Evolutionary conservation across 1,140 invertebrate genomes (phyloP).

Genomic region (Pseudomyrmex dendroicus): DNA sequence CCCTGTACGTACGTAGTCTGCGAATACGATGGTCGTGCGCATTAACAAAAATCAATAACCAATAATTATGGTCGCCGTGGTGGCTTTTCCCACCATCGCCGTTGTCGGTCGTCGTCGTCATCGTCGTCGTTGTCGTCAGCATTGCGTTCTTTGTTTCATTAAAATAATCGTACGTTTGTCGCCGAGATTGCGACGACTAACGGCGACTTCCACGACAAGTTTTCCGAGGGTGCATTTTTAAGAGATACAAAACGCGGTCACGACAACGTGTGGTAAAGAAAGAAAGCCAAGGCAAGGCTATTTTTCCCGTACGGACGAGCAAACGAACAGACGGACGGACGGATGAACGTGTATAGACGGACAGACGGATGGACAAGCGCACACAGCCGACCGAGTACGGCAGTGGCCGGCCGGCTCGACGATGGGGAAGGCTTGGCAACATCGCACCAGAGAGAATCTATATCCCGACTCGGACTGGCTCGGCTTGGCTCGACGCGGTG

Average conservation of each 20-base stretch:
- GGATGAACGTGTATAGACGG: conserved; percentile 27
- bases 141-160: conserved; percentile 34
- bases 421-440: conserved; percentile 70
- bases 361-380: conserved; percentile 37
- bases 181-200: conserved; percentile 10
- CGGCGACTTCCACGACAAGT: conserved; percentile 11
- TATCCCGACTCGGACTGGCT: conserved; percentile 69
- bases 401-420: conserved; percentile 64
- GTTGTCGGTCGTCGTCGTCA: no score
- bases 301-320: conserved; percentile 72
- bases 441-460: conserved; percentile 74
- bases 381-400: conserved; percentile 7
- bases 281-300: conserved; percentile 82
- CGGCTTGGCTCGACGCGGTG: conserved; percentile 1
- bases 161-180: conserved; percentile 12
- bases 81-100: neutral
- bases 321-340: conserved; percentile 22
- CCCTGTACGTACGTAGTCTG: neutral
- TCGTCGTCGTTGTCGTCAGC: neutral
- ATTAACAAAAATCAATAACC: conserved; percentile 62
- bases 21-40: conserved; percentile 52
- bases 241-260: conserved; percentile 62
- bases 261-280: conserved; percentile 57
- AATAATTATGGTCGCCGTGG: conserved; percentile 56
- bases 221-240: conserved; percentile 58